phyloP scores from a whole-genome alignment of 2,113 vertebrate species.

The Labeo rohita region DNA sequence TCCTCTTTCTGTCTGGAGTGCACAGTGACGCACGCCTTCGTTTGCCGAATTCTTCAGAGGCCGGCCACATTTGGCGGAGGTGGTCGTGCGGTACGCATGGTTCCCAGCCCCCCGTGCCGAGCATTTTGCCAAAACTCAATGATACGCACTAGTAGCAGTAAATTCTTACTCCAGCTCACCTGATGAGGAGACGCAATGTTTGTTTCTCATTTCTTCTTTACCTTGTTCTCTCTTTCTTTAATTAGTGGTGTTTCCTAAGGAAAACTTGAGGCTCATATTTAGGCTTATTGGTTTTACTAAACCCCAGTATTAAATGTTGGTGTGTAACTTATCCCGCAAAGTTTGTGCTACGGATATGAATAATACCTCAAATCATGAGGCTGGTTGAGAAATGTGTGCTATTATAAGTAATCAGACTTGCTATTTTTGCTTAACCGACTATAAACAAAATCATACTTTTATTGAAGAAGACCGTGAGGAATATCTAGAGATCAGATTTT shows the following conservation, averaged over 20 bases:
- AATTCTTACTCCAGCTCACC: slow-evolving; percentile 10
- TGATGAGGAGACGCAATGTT: background rate
- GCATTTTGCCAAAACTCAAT: slow-evolving; percentile 19
- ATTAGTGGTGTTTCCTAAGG: background rate
- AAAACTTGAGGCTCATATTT: background rate
- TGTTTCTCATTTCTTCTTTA: background rate
- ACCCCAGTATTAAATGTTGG: background rate
- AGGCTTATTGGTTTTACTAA: background rate
- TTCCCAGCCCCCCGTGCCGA: slow-evolving; percentile 50
- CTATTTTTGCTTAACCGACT: background rate
- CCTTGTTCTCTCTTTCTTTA: background rate
- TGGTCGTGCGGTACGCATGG: slow-evolving; percentile 50
- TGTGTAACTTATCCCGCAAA: background rate
- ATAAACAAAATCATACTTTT: background rate
- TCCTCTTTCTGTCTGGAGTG: slow-evolving; percentile 55
- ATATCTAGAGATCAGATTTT: background rate
- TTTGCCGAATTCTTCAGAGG: slow-evolving; percentile 48
- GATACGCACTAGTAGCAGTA: background rate
- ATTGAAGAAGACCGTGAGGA: background rate
- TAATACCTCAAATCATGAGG: background rate
- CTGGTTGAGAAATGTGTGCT: background rate
- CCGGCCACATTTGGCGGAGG: slow-evolving; percentile 52
- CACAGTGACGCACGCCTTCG: slow-evolving; percentile 38
- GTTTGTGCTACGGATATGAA: background rate
- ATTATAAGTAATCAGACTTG: background rate